These are phyloP conservation scores for Microtus ochrogaster DNA, from an alignment of 2,113 vertebrate species.

Conservation along the genomic window DNA sequence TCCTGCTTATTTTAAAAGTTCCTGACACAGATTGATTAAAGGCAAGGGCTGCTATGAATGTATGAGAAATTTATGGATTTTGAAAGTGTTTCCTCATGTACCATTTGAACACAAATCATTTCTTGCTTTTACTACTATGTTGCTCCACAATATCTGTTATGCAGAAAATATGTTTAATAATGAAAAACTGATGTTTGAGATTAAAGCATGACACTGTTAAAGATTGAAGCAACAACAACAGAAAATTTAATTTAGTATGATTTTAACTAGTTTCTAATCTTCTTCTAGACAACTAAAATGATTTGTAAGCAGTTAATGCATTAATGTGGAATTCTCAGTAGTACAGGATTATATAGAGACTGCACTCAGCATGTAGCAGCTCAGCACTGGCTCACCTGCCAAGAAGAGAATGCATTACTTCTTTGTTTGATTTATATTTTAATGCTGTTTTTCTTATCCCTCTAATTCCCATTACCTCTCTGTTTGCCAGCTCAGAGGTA, in stretches of 20 bases:
- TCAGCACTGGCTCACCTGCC: slow-evolving; percentile 87
- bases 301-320: slow-evolving; percentile 91
- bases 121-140: slow-evolving; percentile 77
- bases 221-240: slow-evolving; percentile 82
- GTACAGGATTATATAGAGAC: slow-evolving; percentile 90
- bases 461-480: slow-evolving; percentile 88
- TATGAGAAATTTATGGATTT: slow-evolving; percentile 85
- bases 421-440: slow-evolving; percentile 91
- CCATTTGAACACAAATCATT: slow-evolving; percentile 83
- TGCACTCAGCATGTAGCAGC: slow-evolving; percentile 91
- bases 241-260: slow-evolving; percentile 88
- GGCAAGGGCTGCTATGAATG: slow-evolving; percentile 73
- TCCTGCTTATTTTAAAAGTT: slow-evolving; percentile 84
- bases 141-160: slow-evolving; percentile 77
- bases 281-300: slow-evolving; percentile 90
- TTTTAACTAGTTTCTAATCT: slow-evolving; percentile 91
- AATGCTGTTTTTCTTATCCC: slow-evolving; percentile 85
- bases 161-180: slow-evolving; percentile 85
- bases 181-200: slow-evolving; percentile 83
- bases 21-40: slow-evolving; percentile 85
- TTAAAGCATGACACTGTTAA: slow-evolving; percentile 87
- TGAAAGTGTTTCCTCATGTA: slow-evolving; percentile 80
- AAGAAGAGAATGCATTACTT: slow-evolving; percentile 90
- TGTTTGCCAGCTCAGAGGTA: slow-evolving; percentile 86
- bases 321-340: slow-evolving; percentile 92